Conservation (phyloP, 2,113 vertebrate species). For the Prunella fulvescens region DNA sequence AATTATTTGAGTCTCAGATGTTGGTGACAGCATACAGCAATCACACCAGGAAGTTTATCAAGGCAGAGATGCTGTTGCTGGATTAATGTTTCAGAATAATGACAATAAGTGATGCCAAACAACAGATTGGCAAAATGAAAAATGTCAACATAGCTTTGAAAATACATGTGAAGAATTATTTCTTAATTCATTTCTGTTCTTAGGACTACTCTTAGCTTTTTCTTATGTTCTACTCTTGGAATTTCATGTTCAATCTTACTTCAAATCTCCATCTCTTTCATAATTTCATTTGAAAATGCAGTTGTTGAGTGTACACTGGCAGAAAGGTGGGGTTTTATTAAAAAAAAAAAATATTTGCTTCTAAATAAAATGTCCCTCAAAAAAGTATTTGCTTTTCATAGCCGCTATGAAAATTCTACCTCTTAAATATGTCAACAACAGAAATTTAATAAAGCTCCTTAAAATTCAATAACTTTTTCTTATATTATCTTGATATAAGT, state of each 20-base stretch:
- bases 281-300: background rate
- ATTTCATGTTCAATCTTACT: background rate
- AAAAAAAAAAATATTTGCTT: background rate
- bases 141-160: background rate
- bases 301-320: background rate
- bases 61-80: background rate
- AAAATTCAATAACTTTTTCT: background rate
- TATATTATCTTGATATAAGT: background rate
- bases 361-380: background rate
- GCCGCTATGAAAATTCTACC: background rate
- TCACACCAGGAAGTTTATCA: background rate
- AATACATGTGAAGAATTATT: background rate
- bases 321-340: fast-evolving
- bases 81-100: constrained; percentile 41
- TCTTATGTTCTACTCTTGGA: background rate
- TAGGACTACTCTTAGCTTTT: background rate
- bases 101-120: constrained; percentile 13
- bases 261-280: background rate
- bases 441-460: background rate
- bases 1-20: background rate
- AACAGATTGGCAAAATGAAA: constrained; percentile 30
- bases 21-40: background rate
- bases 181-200: background rate
- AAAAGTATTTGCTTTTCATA: background rate
- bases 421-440: background rate